A percentile compares a stretch with the other conserved stretches of the same genome.
Conservation (phyloP, 2,888 invertebrate genomes). For the Bruchidius siliquastri region DNA sequence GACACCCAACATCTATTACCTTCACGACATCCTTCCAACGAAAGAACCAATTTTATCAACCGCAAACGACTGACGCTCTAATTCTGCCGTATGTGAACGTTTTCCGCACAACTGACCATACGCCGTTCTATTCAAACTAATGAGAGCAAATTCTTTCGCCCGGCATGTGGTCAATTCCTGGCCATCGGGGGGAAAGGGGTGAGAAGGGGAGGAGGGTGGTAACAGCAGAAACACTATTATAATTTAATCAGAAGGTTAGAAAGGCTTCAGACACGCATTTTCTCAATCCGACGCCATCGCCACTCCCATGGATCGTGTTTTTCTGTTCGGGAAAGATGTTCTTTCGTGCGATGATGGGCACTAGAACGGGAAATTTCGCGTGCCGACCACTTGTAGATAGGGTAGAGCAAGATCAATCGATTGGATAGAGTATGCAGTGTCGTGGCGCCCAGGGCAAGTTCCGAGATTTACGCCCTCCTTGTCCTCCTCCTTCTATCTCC, state of each 20-base stretch:
- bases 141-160: slow-evolving; percentile 16
- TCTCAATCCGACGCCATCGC: slow-evolving; percentile 45
- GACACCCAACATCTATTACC: not conserved
- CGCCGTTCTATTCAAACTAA: slow-evolving; percentile 3
- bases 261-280: slow-evolving; percentile 45
- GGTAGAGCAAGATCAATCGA: slow-evolving; percentile 3
- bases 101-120: not conserved
- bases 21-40: too few species aligned
- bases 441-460: too few species aligned
- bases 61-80: too few species aligned
- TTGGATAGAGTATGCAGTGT: not conserved
- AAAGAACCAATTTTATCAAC: not conserved
- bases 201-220: slow-evolving; percentile 21
- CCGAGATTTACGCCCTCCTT: too few species aligned
- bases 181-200: slow-evolving; percentile 21
- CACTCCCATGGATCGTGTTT: slow-evolving; percentile 26
- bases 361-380: not conserved
- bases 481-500: too few species aligned
- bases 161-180: slow-evolving; percentile 12
- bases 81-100: not conserved
- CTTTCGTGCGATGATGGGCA: not conserved
- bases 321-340: not conserved
- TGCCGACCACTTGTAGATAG: slow-evolving; percentile 11
- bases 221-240: slow-evolving; percentile 36
- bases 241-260: slow-evolving; percentile 45